phyloP scores from a whole-genome alignment of 2,797 vertebrate genomes.

The Myotis vivesi region DNA sequence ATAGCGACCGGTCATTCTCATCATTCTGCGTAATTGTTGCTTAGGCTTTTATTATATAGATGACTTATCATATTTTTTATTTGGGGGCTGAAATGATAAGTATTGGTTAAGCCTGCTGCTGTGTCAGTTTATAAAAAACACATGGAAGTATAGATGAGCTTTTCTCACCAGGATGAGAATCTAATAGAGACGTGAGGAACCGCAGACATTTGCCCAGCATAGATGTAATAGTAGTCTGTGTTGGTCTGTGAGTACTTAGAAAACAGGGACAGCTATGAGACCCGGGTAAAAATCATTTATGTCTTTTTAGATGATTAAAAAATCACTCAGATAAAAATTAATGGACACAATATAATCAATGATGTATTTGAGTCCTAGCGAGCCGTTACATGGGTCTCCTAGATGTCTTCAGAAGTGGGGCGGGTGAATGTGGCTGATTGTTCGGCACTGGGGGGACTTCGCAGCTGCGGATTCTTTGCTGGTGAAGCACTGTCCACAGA shows the following conservation, averaged over 20 bases:
- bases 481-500: neutral
- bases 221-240: neutral
- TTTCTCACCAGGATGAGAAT: neutral
- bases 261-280: neutral
- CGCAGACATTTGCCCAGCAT: neutral
- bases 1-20: too few species aligned
- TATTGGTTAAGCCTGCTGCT: neutral
- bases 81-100: neutral
- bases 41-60: too few species aligned
- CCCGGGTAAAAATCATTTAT: neutral
- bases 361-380: neutral
- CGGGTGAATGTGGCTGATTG: neutral
- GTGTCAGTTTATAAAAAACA: neutral
- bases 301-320: slow-evolving; percentile 9
- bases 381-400: neutral
- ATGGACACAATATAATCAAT: neutral
- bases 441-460: neutral
- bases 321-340: neutral
- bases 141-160: neutral
- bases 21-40: too few species aligned
- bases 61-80: neutral
- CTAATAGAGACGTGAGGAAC: slow-evolving; percentile 14
- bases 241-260: neutral
- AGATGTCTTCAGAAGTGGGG: neutral
- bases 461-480: neutral